Evolutionary conservation across 2,888 invertebrate species (phyloP).

Genomic region (Melanophora roralis): DNA sequence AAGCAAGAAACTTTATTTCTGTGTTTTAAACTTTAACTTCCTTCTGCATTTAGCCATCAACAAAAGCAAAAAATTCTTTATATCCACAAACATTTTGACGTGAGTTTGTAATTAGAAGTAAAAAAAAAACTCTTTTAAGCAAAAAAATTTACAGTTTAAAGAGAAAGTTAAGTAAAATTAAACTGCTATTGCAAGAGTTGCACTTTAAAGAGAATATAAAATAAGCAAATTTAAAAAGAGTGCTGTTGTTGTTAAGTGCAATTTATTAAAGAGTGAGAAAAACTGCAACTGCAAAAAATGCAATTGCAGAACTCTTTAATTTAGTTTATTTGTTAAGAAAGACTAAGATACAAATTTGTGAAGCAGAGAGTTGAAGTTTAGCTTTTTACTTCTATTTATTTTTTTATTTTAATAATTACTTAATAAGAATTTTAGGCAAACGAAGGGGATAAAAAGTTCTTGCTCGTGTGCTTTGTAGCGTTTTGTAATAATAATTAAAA

Average conservation of each 20-base stretch:
- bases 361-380: too few relatives aligned
- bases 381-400: too few relatives aligned
- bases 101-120: not conserved
- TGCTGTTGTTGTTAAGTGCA: not conserved
- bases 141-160: not conserved
- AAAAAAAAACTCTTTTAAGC: not conserved
- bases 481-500: too few relatives aligned
- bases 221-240: not conserved
- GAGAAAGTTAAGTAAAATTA: constrained; percentile 2
- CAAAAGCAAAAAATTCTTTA: constrained; percentile 30
- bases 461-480: too few relatives aligned
- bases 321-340: too few relatives aligned
- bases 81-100: constrained; percentile 29
- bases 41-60: constrained; percentile 50
- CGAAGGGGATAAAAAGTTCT: too few relatives aligned
- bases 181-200: not conserved
- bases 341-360: too few relatives aligned
- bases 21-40: constrained; percentile 45
- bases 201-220: not conserved
- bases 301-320: not conserved
- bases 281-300: not conserved
- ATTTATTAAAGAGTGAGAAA: not conserved
- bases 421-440: too few relatives aligned
- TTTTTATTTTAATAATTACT: too few relatives aligned
- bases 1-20: not conserved